Base-by-base conservation (phyloP, 2,888 invertebrate species). In the Ecdyonurus torrentis region DNA sequence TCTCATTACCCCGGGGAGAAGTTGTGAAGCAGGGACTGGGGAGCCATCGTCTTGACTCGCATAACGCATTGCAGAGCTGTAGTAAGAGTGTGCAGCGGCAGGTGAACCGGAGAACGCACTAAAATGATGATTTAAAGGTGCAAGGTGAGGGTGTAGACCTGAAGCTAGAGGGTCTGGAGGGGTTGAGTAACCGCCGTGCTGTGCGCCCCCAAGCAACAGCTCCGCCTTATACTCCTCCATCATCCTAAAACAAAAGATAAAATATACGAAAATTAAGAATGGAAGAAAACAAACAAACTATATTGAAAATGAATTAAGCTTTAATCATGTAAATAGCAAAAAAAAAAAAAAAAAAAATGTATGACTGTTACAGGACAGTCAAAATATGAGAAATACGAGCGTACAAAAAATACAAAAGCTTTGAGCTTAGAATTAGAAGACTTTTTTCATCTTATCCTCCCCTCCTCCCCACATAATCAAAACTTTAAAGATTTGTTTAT, bases 201-300 rank as follows among this genome's bases (percentile, higher is more conserved):
- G 37, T 10, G 55, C 5, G 50, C 18, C 10, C 19, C 55, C 55
- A 5, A 55, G 55, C 55, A 55, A n/a, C 55, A 55, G 55, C 7
- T 55, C 55, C 22, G 55, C 19, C 22, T 55, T 55, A n/a, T 55
- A 55, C 55, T 55, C 55, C 19, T 55, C 55, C 55, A 55, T 55
- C 55, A 55, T 55, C 55, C 55, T 55, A n/a, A 15, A 37, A 37
- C 37, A 37, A n/a, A n/a, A n/a, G n/a, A n/a, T n/a, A n/a, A n/a
- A n/a, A n/a, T n/a, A n/a, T n/a, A n/a, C n/a, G n/a, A n/a, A n/a
- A n/a, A n/a, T n/a, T n/a, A n/a, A n/a, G n/a, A n/a, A n/a, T n/a
- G n/a, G n/a, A n/a, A n/a, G n/a, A n/a, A n/a, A n/a, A n/a, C n/a
- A n/a, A n/a, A n/a, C n/a, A n/a, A n/a, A n/a, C n/a, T n/a, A n/a